These are phyloP conservation scores for Drosophila meridiana DNA, from an alignment of 2,888 invertebrate species.

Conservation along the genomic window DNA sequence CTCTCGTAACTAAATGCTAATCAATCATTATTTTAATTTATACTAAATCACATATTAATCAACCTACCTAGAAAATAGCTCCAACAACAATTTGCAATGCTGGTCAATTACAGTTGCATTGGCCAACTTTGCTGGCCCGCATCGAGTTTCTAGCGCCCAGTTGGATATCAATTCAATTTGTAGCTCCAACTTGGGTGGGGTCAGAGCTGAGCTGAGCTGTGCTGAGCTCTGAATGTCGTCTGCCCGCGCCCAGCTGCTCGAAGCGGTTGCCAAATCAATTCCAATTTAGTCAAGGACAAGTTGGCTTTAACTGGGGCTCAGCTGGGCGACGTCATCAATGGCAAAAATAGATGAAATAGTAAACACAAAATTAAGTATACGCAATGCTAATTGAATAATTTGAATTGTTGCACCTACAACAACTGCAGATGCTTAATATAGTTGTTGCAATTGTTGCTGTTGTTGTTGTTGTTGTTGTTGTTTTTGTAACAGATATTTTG, in stretches of 20 bases:
- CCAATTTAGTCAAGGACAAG: conserved; percentile 80
- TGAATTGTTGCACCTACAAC: conserved; percentile 78
- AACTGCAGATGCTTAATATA: conserved; percentile 54
- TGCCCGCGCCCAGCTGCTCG: conserved; percentile 74
- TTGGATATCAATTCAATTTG: conserved; percentile 20
- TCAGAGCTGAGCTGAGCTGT: background rate
- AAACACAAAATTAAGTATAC: conserved; percentile 51
- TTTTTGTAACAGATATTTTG: conserved; percentile 66
- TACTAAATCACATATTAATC: background rate
- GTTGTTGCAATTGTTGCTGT: conserved; percentile 36
- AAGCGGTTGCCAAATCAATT: conserved; percentile 76
- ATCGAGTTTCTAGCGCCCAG: conserved; percentile 36
- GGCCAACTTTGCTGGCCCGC: conserved; percentile 40
- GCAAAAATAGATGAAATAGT: conserved; percentile 62
- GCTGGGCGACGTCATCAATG: conserved; percentile 10
- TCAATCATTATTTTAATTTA: background rate
- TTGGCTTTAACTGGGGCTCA: conserved; percentile 15
- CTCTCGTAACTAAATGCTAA: background rate
- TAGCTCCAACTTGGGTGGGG: conserved; percentile 25
- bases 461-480: conserved; percentile 15
- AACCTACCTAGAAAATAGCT: background rate
- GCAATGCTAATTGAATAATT: conserved; percentile 80
- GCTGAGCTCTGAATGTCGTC: conserved; percentile 48
- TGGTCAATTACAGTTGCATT: conserved; percentile 21
- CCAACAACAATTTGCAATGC: background rate